Evolutionary conservation across 2,113 vertebrate genomes (phyloP).

Genomic region (Vidua chalybeata): DNA sequence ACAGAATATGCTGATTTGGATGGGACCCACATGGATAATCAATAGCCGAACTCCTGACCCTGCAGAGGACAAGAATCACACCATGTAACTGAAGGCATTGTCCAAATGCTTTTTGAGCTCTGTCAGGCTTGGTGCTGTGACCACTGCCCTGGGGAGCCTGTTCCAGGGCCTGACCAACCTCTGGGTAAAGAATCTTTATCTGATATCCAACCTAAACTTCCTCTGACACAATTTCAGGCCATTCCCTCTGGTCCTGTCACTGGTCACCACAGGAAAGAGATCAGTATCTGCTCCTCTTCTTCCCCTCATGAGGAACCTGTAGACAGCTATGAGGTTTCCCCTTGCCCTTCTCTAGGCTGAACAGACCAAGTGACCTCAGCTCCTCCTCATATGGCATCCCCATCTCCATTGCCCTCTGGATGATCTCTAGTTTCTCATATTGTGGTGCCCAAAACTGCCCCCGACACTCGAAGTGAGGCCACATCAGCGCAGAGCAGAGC

Average conservation of each 20-base stretch:
- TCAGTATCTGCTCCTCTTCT: neutral
- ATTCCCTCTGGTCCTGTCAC: neutral
- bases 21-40: neutral
- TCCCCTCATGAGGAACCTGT: neutral
- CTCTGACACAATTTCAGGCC: neutral
- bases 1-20: neutral
- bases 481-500: fast-evolving
- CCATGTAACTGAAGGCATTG: neutral
- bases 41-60: neutral
- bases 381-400: neutral
- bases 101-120: neutral
- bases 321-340: neutral
- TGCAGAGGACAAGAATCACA: neutral
- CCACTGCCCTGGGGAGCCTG: neutral
- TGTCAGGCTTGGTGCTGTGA: neutral
- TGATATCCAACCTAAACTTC: neutral
- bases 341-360: neutral
- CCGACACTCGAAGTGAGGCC: fast-evolving
- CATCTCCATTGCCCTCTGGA: neutral
- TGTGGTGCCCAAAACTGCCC: fast-evolving
- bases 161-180: too few species aligned
- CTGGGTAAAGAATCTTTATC: neutral
- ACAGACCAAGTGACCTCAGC: neutral
- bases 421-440: neutral
- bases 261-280: neutral